Conservation (phyloP, 2,797 vertebrate genomes). For the Babyrousa celebensis region DNA sequence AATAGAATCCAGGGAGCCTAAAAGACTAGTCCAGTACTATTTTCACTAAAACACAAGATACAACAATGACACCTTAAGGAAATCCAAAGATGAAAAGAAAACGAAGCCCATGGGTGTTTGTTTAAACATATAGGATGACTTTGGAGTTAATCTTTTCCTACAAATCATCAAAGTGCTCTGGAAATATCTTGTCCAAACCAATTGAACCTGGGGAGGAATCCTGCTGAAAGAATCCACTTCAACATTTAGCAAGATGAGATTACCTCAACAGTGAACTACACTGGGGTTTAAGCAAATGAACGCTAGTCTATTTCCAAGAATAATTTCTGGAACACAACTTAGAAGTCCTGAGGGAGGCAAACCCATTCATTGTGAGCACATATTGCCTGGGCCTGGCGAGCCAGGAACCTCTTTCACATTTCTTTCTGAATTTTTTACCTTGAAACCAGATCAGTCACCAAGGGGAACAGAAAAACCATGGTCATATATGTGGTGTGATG, state of each 20-base stretch:
- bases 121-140: constrained; percentile 1
- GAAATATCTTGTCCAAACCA: constrained; percentile 46
- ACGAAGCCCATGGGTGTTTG: not conserved
- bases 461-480: not conserved
- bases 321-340: constrained; percentile 37
- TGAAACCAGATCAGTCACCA: constrained; percentile 4
- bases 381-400: not conserved
- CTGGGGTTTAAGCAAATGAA: not conserved
- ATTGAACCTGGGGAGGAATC: not conserved
- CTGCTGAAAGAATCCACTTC: not conserved
- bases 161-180: not conserved
- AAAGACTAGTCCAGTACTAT: not conserved
- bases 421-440: constrained; percentile 15
- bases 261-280: not conserved
- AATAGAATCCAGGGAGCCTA: not conserved
- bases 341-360: not conserved
- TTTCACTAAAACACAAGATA: constrained; percentile 54
- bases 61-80: not conserved
- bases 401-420: not conserved
- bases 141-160: not conserved
- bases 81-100: constrained; percentile 1
- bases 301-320: constrained; percentile 53
- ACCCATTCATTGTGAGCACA: not conserved
- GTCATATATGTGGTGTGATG: not conserved
- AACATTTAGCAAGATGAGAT: not conserved